Evolutionary conservation across 2,113 vertebrate genomes (phyloP).

Genomic region (Misgurnus anguillicaudatus): DNA sequence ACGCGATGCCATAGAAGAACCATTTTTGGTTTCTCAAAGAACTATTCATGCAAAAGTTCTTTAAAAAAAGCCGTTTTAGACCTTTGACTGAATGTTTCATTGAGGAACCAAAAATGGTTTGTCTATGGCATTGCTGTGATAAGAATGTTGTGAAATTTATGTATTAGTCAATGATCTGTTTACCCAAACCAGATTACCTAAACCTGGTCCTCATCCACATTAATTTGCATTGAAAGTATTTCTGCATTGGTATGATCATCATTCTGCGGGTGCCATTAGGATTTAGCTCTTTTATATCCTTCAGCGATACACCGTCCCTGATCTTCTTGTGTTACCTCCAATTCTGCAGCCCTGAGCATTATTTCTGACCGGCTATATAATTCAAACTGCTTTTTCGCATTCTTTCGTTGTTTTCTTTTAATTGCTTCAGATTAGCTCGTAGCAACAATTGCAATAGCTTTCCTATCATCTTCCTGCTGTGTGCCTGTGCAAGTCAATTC

Average conservation of each 20-base stretch:
- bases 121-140: no score
- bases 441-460: constrained; percentile 10
- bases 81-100: no score
- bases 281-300: background rate
- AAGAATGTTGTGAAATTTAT: background rate
- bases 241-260: background rate
- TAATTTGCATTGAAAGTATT: constrained; percentile 23
- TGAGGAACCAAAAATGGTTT: no score
- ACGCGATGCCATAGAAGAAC: no score
- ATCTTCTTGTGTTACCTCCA: constrained; percentile 7
- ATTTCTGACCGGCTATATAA: constrained; percentile 14
- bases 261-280: background rate
- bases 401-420: constrained; percentile 40
- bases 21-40: no score
- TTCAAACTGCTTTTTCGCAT: constrained; percentile 8
- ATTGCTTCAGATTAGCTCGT: constrained; percentile 43
- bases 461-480: constrained; percentile 28
- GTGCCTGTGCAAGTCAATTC: constrained; percentile 43
- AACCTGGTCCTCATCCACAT: constrained; percentile 34
- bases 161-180: constrained; percentile 5
- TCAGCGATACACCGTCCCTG: background rate
- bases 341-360: constrained; percentile 4
- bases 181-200: constrained; percentile 11
- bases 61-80: no score
- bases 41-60: no score